These are phyloP conservation scores for Pectinophora gossypiella DNA, from an alignment of 1,140 invertebrate genomes.

Conservation along the genomic window DNA sequence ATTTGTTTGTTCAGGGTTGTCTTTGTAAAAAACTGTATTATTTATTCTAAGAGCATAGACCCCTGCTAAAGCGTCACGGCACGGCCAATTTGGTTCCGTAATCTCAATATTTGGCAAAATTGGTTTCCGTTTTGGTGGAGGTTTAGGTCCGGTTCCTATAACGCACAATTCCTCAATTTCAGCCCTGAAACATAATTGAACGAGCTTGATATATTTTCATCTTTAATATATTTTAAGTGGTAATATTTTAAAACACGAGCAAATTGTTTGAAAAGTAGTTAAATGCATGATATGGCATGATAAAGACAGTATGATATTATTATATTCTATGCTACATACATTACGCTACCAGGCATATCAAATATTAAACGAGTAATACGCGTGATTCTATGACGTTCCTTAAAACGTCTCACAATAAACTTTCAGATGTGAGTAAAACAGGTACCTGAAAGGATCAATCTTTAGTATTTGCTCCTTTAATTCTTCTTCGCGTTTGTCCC, in stretches of 20 bases:
- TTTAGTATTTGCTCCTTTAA: slow-evolving; percentile 36
- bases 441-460: slow-evolving; percentile 58
- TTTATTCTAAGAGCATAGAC: slow-evolving; percentile 56
- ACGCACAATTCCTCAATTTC: slow-evolving; percentile 41
- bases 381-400: no score
- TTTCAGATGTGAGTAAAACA: no score
- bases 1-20: slow-evolving; percentile 26
- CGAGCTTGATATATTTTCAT: no score
- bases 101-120: slow-evolving; percentile 28
- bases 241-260: slow-evolving; percentile 6
- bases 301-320: no score
- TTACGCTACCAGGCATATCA: no score
- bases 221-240: no score
- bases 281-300: no score
- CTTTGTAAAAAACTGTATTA: slow-evolving; percentile 46
- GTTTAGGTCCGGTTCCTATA: slow-evolving; percentile 41
- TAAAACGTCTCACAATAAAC: no score
- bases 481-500: slow-evolving; percentile 37
- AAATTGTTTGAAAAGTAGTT: no score
- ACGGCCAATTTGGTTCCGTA: not conserved
- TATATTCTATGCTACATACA: no score
- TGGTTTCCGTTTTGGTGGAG: slow-evolving; percentile 29
- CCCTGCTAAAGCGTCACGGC: slow-evolving; percentile 5
- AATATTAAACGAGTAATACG: no score
- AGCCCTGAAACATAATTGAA: slow-evolving; percentile 31